Base-by-base conservation (phyloP, 2,797 vertebrate species). In the Pachyuromys duprasi region DNA sequence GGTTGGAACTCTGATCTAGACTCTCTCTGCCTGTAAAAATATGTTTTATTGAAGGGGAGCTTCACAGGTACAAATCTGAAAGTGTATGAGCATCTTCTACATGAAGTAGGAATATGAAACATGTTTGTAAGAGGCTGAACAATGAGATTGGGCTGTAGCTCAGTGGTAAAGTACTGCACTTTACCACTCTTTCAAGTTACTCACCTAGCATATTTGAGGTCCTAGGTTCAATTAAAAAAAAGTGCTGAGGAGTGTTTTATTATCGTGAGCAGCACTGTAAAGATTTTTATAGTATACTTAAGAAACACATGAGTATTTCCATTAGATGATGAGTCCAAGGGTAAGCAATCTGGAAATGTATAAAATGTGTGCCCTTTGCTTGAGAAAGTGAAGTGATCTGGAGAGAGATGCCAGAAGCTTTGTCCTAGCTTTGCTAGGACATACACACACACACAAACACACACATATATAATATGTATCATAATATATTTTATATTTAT, bases 11-110 rank as follows among this genome's bases (percentile, higher is more conserved):
- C 5, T 78, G 62, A 31, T 49, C 55, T 53, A 49, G 36, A 83
- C n/a, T 92, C 17, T 57, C n/a, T 92, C 20, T 57, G 86, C 92
- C 84, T 89, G 65, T 62, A n/a, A 55, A 78, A 81, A 87, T 67
- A n/a, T n/a, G 17, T 83, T 53, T 69, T 55, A 74, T 83, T 55
- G 18, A 57, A 57, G 31, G 1, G 3, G 12, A 20, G 8, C 33
- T n/a, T 83, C 24, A 86, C n/a, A 79, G 1, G 39, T 80, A 55
- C 20, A 49, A 39, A 89, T 8, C 7, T 80, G 13, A 89, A 89
- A 89, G 22, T 4, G 39, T 88, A 72, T 80, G 39, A 67, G 80
- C 24, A 72, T 39, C 91, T 91, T 70, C 65, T 89, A 3, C 53
- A 57, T 49, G 60, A 93, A 65, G 69, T 57, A 63, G 3, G 74